These are phyloP conservation scores for Trypoxylon attenuatum DNA, from an alignment of 2,888 invertebrate genomes.

Conservation along the genomic window DNA sequence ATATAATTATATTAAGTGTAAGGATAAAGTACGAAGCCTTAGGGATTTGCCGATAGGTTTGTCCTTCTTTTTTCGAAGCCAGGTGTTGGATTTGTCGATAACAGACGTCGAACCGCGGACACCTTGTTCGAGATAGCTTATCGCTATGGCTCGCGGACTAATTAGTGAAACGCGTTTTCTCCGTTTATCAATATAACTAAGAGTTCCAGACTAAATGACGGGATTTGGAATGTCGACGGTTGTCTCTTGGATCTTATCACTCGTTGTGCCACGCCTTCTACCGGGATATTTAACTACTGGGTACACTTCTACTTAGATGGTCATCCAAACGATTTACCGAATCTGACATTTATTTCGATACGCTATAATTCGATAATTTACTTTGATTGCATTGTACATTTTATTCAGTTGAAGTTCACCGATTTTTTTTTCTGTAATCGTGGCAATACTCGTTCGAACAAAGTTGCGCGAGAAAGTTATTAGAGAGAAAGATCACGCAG, in stretches of 20 bases:
- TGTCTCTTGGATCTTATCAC: slow-evolving; percentile 61
- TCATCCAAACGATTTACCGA: too few species aligned
- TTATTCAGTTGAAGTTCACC: not conserved
- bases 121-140: slow-evolving; percentile 44
- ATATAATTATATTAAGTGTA: too few species aligned
- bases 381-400: too few species aligned
- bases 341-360: too few species aligned
- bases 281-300: too few species aligned
- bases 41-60: too few species aligned
- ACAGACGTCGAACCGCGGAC: slow-evolving; percentile 24
- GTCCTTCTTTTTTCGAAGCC: not conserved
- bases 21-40: too few species aligned
- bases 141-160: slow-evolving; percentile 37
- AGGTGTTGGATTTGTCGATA: slow-evolving; percentile 28
- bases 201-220: slow-evolving; percentile 67
- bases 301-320: too few species aligned
- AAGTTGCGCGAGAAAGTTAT: slow-evolving; percentile 23
- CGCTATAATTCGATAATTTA: too few species aligned
- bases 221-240: slow-evolving; percentile 76
- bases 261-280: slow-evolving; percentile 71
- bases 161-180: slow-evolving; percentile 44
- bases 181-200: slow-evolving; percentile 75
- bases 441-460: slow-evolving; percentile 6
- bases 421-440: too few species aligned
- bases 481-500: too few species aligned